Base-by-base conservation (phyloP, 2,113 vertebrate genomes). In the Campylomormyrus tamandua region DNA sequence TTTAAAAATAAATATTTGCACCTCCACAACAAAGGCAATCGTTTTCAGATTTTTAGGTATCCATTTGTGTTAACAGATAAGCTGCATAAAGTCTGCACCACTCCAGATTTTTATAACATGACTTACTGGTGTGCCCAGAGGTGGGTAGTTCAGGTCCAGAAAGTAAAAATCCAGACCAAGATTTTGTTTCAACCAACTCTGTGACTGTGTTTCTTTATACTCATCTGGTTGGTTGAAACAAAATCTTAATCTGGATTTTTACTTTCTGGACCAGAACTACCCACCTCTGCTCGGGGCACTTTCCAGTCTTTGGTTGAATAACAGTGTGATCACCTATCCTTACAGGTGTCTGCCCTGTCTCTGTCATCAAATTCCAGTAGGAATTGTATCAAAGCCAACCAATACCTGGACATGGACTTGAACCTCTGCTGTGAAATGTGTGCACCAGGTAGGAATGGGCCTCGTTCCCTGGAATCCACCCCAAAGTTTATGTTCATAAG, bases 351-450 rank as follows among this genome's bases (percentile, higher is more conserved):
- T 80, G 74, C 74, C 13, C 5, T 7, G 13, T 35, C 62, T 56
- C 3, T 21, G 1, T 62, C 31, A 5, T 49, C 84, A 2, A 66
- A 27, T 13, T 21, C 8, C 48, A 27, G 3, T 2, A 5, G 48
- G 21, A 21, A 1, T 24, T 90, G 89, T 66, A 1, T 0, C 35
- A 24, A 77, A 35, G 11, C 5, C 8, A 58, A 5, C 21, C 35
- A 45, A 31, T 90, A 90, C 66, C n/a, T 45, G n/a, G 8, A 74
- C 5, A 3, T 6, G 27, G 45, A 35, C 0, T 3, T n/a, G 19
- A 46, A 87, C 10, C 27, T 39, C 58, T 90, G 89, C 86, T 90
- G 89, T 31, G 13, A 19, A 11, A 31, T 50, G 62, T 90, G 89
- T 80, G 17, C 42, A 1, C 89, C 89, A 87, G 89, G 89, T 90